Evolutionary conservation across 2,888 invertebrate species (phyloP).

Genomic region (Spodoptera exigua): DNA sequence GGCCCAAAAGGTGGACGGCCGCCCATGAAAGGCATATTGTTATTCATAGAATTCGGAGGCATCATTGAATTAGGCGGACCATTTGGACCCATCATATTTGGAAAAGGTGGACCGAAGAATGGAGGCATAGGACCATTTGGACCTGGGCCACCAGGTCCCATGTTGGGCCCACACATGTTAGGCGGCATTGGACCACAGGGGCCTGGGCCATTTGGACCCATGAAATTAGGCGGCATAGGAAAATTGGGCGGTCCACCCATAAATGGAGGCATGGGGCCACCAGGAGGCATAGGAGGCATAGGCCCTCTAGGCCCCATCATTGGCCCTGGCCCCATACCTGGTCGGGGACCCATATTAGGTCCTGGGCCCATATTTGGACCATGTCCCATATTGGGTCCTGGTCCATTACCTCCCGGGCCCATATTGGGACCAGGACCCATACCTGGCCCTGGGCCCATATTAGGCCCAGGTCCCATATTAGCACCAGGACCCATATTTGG

Average conservation of each 20-base stretch:
- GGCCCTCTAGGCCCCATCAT: conserved; percentile 68
- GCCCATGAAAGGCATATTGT: conserved; percentile 79
- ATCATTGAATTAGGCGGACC: conserved; percentile 72
- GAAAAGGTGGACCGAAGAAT: conserved; percentile 59
- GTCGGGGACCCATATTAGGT: conserved; percentile 64
- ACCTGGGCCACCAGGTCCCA: conserved; percentile 59
- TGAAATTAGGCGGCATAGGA: conserved; percentile 80
- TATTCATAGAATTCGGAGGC: conserved; percentile 62
- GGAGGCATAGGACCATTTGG: conserved; percentile 68
- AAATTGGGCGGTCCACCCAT: conserved; percentile 81
- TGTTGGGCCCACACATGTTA: conserved; percentile 71
- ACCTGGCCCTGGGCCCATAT: conserved; percentile 56
- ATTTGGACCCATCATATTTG: conserved; percentile 70
- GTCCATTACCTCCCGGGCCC: conserved; percentile 51
- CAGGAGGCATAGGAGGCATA: conserved; percentile 62
- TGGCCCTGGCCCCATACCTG: conserved; percentile 61
- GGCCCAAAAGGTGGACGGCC: conserved; percentile 80
- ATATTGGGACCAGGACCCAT: conserved; percentile 59
- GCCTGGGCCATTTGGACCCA: conserved; percentile 79
- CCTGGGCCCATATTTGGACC: conserved; percentile 64
- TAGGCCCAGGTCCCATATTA: conserved; percentile 45
- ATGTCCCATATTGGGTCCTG: conserved; percentile 60
- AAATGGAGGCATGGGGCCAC: conserved; percentile 72
- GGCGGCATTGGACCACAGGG: conserved; percentile 63
- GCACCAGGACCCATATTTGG: conserved; percentile 50